Conservation (phyloP, 2,888 invertebrate genomes). For the Ennomos fuscantarius region DNA sequence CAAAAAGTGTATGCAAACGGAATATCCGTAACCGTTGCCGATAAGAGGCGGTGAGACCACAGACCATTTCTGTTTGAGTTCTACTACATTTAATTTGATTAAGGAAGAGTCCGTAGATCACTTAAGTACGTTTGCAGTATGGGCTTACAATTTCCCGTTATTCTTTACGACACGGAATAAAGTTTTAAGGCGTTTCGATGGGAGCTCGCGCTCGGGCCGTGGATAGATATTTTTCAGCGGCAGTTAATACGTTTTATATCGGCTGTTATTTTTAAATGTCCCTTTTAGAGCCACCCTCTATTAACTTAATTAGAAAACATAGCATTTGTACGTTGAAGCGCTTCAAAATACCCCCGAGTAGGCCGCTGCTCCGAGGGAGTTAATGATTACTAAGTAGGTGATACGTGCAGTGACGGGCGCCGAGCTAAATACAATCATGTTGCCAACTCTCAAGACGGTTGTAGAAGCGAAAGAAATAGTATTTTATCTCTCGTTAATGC, state of each 20-base stretch:
- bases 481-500: too few species aligned
- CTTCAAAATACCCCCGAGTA: background rate
- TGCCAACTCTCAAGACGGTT: too few species aligned
- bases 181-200: conserved; percentile 42
- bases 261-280: conserved; percentile 42
- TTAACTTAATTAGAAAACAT: conserved; percentile 29
- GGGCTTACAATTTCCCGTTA: conserved; percentile 54
- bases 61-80: conserved; percentile 1
- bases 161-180: conserved; percentile 54
- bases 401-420: background rate
- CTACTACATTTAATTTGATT: conserved; percentile 54
- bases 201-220: conserved; percentile 27
- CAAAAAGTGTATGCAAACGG: conserved; percentile 26
- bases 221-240: conserved; percentile 32
- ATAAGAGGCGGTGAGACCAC: background rate
- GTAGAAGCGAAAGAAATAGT: too few species aligned
- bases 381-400: conserved; percentile 5
- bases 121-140: conserved; percentile 58
- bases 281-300: conserved; percentile 16
- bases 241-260: conserved; percentile 46
- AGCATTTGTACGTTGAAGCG: conserved; percentile 31
- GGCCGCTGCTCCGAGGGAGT: conserved; percentile 1
- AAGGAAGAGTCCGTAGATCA: conserved; percentile 45
- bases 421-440: too few species aligned
- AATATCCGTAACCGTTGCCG: conserved; percentile 13